Conservation (phyloP, 2,797 vertebrate species). For the Gallinago stenura region DNA sequence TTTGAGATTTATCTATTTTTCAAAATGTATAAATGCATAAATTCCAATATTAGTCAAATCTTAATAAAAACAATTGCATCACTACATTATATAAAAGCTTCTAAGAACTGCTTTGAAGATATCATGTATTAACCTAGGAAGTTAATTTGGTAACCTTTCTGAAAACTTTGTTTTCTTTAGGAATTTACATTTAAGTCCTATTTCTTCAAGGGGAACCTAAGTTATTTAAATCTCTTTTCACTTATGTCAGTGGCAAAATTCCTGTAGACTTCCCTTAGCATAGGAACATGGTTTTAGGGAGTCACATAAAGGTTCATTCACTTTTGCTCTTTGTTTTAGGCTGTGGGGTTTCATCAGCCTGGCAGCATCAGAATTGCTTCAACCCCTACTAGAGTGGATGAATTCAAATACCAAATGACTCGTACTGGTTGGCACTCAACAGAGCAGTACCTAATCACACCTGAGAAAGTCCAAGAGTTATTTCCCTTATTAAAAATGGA, state of each 20-base stretch:
- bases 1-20: background rate
- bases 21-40: background rate
- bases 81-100: background rate
- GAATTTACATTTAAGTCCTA: background rate
- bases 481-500: constrained; percentile 93
- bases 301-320: background rate
- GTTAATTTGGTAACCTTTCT: background rate
- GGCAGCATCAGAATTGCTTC: constrained; percentile 94
- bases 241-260: background rate
- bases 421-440: constrained; percentile 91
- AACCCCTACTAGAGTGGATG: constrained; percentile 90
- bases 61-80: background rate
- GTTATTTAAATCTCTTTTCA: background rate
- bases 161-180: background rate
- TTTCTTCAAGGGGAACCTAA: background rate
- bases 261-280: background rate
- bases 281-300: background rate
- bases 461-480: constrained; percentile 90
- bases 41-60: background rate
- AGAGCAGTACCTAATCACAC: constrained; percentile 88
- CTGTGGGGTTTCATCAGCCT: constrained; percentile 93
- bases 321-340: constrained; percentile 76
- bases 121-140: background rate
- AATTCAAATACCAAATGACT: constrained; percentile 96
- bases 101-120: background rate